Percentiles rank a stretch among this genome's conserved stretches.
Evolutionary conservation across 30 jellyfish, hydroid and myxozoan species (phyloP).

Genomic region (Turritopsis rubra): DNA sequence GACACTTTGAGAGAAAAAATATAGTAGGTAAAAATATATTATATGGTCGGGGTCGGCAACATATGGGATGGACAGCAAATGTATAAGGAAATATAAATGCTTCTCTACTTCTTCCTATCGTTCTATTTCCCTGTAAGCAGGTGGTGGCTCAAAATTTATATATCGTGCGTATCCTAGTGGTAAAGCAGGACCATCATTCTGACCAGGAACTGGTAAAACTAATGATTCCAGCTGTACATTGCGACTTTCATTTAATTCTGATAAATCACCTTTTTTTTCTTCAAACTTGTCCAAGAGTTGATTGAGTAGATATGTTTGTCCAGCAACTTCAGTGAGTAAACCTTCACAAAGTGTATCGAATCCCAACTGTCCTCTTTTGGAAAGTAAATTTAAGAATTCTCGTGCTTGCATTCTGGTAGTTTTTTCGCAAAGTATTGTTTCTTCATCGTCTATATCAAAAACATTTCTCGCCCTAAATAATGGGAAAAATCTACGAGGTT

Average conservation of each 20-base stretch:
- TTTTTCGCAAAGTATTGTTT: slow-evolving; percentile 8
- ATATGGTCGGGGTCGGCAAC: too few relatives aligned
- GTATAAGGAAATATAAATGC: too few relatives aligned
- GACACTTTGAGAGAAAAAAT: too few relatives aligned
- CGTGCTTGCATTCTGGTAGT: slow-evolving; percentile 14
- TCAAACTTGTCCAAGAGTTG: slow-evolving; percentile 18
- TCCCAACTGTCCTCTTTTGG: slow-evolving; percentile 12
- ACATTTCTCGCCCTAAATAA: neutral
- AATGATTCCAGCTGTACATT: neutral
- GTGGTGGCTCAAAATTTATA: slow-evolving; percentile 29
- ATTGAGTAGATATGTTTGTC: slow-evolving; percentile 13
- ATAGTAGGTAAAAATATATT: too few relatives aligned
- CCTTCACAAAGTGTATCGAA: slow-evolving; percentile 27
- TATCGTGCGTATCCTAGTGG: neutral
- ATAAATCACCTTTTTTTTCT: neutral
- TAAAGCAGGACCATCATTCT: slow-evolving; percentile 31
- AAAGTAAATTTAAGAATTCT: neutral
- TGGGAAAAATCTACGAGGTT: slow-evolving; percentile 18
- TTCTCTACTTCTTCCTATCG: neutral
- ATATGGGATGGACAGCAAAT: too few relatives aligned
- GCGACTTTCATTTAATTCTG: slow-evolving; percentile 11
- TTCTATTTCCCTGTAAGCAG: slow-evolving; percentile 20
- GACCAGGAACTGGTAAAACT: slow-evolving; percentile 27
- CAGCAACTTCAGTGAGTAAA: slow-evolving; percentile 14
- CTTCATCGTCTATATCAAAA: slow-evolving; percentile 27